Evolutionary conservation across 2,113 vertebrate genomes (phyloP), one percentile per base, ranked within the genome.

Genomic region (Parus major): DNA sequence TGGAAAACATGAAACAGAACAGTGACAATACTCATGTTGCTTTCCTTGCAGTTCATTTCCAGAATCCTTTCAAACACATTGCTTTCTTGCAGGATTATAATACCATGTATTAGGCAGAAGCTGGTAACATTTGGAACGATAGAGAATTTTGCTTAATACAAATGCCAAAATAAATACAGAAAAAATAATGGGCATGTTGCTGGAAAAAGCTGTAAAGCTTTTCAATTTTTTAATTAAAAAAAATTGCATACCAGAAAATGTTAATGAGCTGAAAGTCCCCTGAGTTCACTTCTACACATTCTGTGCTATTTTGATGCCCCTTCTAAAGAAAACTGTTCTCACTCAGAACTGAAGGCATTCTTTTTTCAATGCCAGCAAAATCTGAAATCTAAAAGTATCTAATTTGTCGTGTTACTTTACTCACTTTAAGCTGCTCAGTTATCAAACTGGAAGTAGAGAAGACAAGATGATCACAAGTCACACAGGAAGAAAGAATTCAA

Each of bases 151-250:
- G 71, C 65, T 95, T 95, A 95, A 96, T 76, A 83, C 31, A 94
- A 97, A 73, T 87, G 76, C 18, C 89, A 95, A 93, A 87, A 95
- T 49, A 61, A 93, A 95, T 88, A 86, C 89, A 96, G 71, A 97
- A 92, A 93, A 96, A 95, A 92, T 17, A 66, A 96, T 68, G 71
- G 80, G 76, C 70, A 93, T 93, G 75, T 89, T 93, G 55, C 46
- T 95, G 77, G 88, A 89, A 97, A 97, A 93, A 95, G 69, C 81
- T 95, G 82, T 90, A 97, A 96, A 60, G 82, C 57, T 90, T 93
- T 87, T 88, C 93, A 96, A 87, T 90, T 95, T 98, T 97, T 96
- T 96, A 96, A 96, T 96, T 94, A 24, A 95, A 97, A 97, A 97
- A 97, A 97, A 95, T 77, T 46, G 70, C 65, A 64, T 95, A 94